phyloP scores from a whole-genome alignment of 2,888 invertebrate species.

The Fragum whitleyi region DNA sequence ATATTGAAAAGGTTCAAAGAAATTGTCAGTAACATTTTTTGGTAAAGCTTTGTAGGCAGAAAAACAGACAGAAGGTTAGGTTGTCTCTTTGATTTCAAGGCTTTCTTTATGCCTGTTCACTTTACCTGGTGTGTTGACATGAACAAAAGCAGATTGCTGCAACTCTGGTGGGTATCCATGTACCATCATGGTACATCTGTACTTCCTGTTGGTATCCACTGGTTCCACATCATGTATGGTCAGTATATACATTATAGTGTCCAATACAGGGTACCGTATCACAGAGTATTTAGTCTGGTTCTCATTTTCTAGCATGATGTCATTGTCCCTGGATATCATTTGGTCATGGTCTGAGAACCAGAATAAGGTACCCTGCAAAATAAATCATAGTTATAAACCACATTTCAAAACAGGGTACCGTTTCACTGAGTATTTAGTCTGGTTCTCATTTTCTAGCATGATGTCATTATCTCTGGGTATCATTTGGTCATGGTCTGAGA shows the following conservation, averaged over 20 bases:
- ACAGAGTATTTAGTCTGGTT: constrained; percentile 1
- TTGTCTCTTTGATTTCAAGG: too few species aligned
- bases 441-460: constrained; percentile 7
- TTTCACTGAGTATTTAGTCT: neutral
- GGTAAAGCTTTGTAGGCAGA: too few species aligned
- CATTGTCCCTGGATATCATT: neutral
- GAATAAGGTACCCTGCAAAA: neutral
- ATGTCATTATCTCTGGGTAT: neutral
- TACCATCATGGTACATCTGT: neutral
- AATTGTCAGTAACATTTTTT: too few species aligned
- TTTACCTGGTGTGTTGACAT: neutral
- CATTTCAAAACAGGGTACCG: neutral
- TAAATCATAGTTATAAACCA: too few species aligned
- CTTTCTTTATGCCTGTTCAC: too few species aligned
- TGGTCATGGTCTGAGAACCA: neutral
- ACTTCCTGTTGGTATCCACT: neutral
- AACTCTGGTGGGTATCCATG: neutral
- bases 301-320: constrained; percentile 10
- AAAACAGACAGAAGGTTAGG: too few species aligned
- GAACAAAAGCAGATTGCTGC: neutral
- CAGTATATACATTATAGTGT: neutral
- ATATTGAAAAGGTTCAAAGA: too few species aligned
- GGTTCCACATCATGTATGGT: neutral
- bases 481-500: neutral
- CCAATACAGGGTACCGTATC: neutral